phyloP scores from a whole-genome alignment of 2,113 vertebrate genomes.

The Beaufortia kweichowensis region DNA sequence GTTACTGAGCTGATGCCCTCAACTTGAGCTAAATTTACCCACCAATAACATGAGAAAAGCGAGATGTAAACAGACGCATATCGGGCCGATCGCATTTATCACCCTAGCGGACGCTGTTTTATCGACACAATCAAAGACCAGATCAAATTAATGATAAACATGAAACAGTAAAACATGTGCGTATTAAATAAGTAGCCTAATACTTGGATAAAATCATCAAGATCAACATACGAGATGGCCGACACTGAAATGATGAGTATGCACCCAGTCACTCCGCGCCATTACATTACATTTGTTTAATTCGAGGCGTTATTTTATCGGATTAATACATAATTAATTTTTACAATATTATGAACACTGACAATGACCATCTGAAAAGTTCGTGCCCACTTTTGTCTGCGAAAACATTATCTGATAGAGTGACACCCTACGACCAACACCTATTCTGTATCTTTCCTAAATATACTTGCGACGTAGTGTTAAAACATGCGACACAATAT shows the following conservation, averaged over 20 bases:
- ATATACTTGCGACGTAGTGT: constrained; percentile 6
- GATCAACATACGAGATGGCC: background rate
- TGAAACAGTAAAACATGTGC: background rate
- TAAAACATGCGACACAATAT: background rate
- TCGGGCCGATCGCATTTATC: constrained; percentile 10
- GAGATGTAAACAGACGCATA: constrained; percentile 24
- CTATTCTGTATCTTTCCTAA: background rate
- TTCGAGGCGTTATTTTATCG: background rate
- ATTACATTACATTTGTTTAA: background rate
- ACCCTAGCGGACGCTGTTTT: constrained; percentile 34
- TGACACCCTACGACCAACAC: background rate
- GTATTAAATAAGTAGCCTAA: too few species aligned
- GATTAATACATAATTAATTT: background rate
- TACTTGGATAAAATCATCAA: background rate
- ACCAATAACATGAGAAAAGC: constrained; percentile 22
- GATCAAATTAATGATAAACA: background rate
- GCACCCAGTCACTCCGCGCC: background rate
- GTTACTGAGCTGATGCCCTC: constrained; percentile 37
- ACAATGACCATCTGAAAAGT: background rate
- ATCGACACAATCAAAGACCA: constrained; percentile 5
- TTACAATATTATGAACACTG: background rate
- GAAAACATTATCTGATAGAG: too few species aligned
- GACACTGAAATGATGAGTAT: constrained; percentile 12
- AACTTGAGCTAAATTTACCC: constrained; percentile 39
- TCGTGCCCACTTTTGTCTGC: background rate